Evolutionary conservation across 2,888 invertebrate genomes (phyloP).

Genomic region (Limnephilus lunatus): DNA sequence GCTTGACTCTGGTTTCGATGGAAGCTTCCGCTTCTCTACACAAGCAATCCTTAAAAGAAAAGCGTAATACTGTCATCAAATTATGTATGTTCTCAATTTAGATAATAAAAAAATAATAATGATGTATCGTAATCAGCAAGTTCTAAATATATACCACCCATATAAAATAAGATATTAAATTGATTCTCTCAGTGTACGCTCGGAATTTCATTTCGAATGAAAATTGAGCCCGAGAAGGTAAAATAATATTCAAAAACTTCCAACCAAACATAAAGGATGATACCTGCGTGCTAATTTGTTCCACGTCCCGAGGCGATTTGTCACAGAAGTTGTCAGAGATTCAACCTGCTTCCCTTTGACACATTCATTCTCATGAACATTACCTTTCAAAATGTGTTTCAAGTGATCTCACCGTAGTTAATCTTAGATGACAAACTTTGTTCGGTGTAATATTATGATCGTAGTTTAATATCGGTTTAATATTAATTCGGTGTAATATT

Average conservation of each 20-base stretch:
- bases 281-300: not conserved
- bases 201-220: not conserved
- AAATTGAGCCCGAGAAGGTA: not conserved
- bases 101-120: too few species aligned
- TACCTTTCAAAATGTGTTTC: not conserved
- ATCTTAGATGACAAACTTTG: not conserved
- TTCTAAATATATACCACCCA: too few species aligned
- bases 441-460: not conserved
- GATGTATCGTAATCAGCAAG: too few species aligned
- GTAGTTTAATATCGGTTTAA: too few species aligned
- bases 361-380: not conserved
- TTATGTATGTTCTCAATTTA: too few species aligned
- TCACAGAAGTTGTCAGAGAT: not conserved
- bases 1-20: too few species aligned
- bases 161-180: too few species aligned
- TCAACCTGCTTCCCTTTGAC: not conserved
- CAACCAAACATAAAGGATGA: not conserved
- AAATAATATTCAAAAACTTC: not conserved
- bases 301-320: not conserved
- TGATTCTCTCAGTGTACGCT: not conserved
- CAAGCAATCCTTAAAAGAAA: too few species aligned
- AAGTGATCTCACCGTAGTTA: not conserved
- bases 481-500: not conserved
- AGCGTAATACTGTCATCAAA: too few species aligned
- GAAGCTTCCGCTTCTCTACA: too few species aligned